Evolutionary conservation across 1,140 invertebrate species (phyloP), one percentile per base, ranked within the genome.

Genomic region (Eulimnadia texana): DNA sequence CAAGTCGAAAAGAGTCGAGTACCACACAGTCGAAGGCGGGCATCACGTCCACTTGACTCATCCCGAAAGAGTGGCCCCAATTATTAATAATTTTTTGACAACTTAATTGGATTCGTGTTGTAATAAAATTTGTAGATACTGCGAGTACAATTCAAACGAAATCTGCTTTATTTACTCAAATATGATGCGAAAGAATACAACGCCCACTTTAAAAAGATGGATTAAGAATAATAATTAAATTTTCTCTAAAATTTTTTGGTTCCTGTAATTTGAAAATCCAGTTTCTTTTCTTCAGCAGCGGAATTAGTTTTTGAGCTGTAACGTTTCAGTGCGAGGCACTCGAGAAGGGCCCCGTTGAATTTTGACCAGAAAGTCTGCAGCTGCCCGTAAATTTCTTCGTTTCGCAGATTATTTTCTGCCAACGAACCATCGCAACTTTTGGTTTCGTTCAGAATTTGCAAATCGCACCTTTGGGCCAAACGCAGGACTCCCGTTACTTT

Each of bases 1-100:
- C 47, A 55, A 50, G 29, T 61, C 61, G 9, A 65, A 60, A 59
- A 62, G 47, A n/a, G 65, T 62, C 50, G 33, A 57, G 3, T 65
- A 65, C 42, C 60, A 59, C 24, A 64, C 66, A 60, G 65, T 74
- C 2, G 68, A 70, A 19, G 73, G 72, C 28, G 70, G 67, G 54
- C 73, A 74, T 68, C 70, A 73, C 61, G 67, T 74, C 22, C 73
- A 74, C 64, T 61, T 74, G 51, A 73, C 71, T 56, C 65, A 72
- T 60, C 73, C 73, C 11, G 62, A 70, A 56, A 57, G 58, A 22
- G 62, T 74, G 27, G 67, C 69, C 11, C 67, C 68, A 22, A 57
- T 68, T 27, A 65, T 73, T 58, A 68, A 68, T 62, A 63, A 67
- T 24, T 74, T 72, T 62, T 47, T 73, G 3, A 29, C 11, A 16